Evolutionary conservation across 2,797 vertebrate species (phyloP).

Genomic region (Tokudaia tokunoshimensis): DNA sequence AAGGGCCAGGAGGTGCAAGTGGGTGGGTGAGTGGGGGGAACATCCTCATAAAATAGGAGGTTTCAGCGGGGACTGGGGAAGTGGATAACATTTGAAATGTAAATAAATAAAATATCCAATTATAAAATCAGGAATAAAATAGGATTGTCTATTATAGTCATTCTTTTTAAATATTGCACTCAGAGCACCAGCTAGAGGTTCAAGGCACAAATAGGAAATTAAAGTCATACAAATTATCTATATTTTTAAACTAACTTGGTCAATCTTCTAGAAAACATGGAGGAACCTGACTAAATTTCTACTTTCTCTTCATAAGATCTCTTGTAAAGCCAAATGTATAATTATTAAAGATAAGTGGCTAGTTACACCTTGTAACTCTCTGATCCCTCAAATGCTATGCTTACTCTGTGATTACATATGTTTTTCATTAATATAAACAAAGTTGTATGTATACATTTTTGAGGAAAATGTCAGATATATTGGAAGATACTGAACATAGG

Average conservation of each 20-base stretch:
- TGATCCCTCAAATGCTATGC: background rate
- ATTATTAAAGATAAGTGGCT: background rate
- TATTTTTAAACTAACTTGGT: background rate
- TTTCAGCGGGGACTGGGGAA: too few species aligned
- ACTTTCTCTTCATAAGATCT: background rate
- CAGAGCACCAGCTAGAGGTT: background rate
- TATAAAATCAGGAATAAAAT: background rate
- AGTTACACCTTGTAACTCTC: background rate
- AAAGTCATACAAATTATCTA: background rate
- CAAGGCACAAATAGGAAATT: background rate
- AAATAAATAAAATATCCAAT: too few species aligned
- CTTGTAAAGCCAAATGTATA: background rate
- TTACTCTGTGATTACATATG: background rate
- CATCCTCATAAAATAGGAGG: too few species aligned
- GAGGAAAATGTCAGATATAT: background rate
- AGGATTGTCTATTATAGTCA: background rate
- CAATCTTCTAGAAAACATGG: background rate
- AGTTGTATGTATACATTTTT: background rate
- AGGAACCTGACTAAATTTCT: background rate
- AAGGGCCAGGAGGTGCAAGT: too few species aligned
- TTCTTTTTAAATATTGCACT: background rate
- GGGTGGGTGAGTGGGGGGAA: too few species aligned
- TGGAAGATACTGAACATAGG: background rate
- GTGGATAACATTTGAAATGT: too few species aligned
- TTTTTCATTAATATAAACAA: background rate